Base-by-base conservation (phyloP, 2,113 vertebrate genomes). In the Rhabdomys dilectus region DNA sequence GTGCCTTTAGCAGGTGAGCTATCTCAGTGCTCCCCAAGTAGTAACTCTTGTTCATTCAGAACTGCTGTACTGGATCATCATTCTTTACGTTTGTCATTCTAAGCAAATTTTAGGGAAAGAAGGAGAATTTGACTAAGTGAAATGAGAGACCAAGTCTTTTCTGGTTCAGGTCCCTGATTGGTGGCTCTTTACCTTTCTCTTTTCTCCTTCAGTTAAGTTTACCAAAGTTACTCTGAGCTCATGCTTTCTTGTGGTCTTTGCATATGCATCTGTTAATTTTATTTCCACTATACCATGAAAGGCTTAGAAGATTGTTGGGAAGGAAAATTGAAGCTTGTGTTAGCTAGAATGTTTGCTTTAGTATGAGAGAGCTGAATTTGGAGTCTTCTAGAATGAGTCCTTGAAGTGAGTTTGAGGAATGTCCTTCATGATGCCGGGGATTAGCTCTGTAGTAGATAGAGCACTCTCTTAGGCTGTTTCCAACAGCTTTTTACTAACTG, bases 71-170 rank as follows among this genome's bases (percentile, higher is more conserved):
- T 42, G 3, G 87, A 15, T 89, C 45, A 90, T 45, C 39, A 36
- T 96, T 78, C 70, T 77, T 88, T 51, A 93, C 31, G 12, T 95
- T 78, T 66, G 42, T 92, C 21, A 64, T 66, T 86, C n/a, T 96
- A 88, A 90, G 48, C 53, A 77, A 91, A 0, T 87, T 92, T 89
- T 22, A 51, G 45, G 45, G 48, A 87, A 80, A 78, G 51, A 60
- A 66, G 87, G 60, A 62, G 26, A 92, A 82, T 92, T 92, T 88
- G 34, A 60, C 91, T 45, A 92, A 77, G 29, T 70, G 26, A 89
- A 96, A 77, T 76, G 75, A 82, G 88, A 80, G 48, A 80, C 21
- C 56, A 90, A 51, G 45, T 77, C 95, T n/a, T 91, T 85, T 89
- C 53, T 53, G 8, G 15, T 82, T 91, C 7, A 1, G 68, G 89